Percentiles rank a stretch among this genome's conserved stretches.
Conservation (phyloP, 2,888 invertebrate species). For the Drosophila neutralis region DNA sequence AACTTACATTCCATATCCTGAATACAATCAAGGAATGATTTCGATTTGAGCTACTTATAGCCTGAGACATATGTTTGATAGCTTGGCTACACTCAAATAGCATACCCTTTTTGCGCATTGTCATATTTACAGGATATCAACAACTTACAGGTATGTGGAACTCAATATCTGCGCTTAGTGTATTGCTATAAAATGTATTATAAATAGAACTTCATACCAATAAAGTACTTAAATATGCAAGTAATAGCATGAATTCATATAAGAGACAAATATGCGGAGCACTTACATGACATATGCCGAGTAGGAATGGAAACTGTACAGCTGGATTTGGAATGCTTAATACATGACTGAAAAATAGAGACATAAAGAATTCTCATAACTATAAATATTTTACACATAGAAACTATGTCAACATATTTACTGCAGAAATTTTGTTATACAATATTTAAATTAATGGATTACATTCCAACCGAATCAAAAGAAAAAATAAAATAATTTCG, state of each 20-base stretch:
- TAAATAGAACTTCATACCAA: slow-evolving; percentile 34
- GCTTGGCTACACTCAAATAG: neutral
- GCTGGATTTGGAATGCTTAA: neutral
- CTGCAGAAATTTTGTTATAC: neutral
- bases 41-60: neutral
- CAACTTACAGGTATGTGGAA: neutral
- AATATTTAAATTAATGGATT: no score
- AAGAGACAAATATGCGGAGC: neutral
- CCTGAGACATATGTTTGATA: neutral
- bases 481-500: no score
- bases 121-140: slow-evolving; percentile 16
- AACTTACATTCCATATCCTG: neutral
- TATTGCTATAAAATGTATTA: slow-evolving; percentile 12
- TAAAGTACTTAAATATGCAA: slow-evolving; percentile 23
- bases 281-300: neutral
- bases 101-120: neutral
- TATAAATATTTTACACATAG: neutral
- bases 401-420: neutral
- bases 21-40: neutral
- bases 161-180: neutral
- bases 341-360: neutral
- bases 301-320: neutral
- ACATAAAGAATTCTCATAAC: neutral
- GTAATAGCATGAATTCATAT: slow-evolving; percentile 13
- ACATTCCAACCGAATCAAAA: neutral